Base-by-base conservation (phyloP, 2,113 vertebrate species). In the Corydoras sp. region DNA sequence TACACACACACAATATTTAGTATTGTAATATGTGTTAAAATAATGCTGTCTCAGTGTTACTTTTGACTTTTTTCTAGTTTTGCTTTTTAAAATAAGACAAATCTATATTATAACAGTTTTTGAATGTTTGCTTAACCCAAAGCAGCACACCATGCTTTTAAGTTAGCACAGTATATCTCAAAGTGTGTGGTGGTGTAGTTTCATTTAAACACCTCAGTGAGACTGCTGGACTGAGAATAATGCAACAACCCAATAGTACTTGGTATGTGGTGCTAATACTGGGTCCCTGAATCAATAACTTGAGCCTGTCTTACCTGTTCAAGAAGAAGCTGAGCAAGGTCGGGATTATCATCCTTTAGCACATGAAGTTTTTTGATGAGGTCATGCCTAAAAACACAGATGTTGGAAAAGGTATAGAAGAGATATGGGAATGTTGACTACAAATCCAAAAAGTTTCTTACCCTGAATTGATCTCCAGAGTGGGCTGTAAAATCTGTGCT, bases 391-490 rank as follows among this genome's bases (percentile, higher is more conserved):
- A 67, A 53, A 31, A 31, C 62, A 54, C 31, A 55, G 61, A 31
- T 58, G 9, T 55, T 53, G 29, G 5, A 29, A 8, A 43, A 43
- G 35, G 35, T 43, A 43, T 43, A 43, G 4, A 8, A 43, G 2
- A 43, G 35, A 5, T 43, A 43, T 43, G 35, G 7, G 35, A 43
- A 43, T 5, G 7, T 43, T 43, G 4, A 43, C 18, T 43, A 32
- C 30, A 43, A 13, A 12, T 55, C 30, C 1, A 29, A 10, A 7
- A n/a, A 7, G 15, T 51, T 35, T 59, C 81, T 82, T 74, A 99
- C 97, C 95, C 89, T 3, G 92, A 85, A 71, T 99, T 99, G 85
- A 99, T 92, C 86, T 99, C 97, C 86, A 99, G 86, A 0, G 95
- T 98, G 80, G 97, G 96, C 85, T 99, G 97, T 58, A 99, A 85